Conservation (phyloP, 23 tunicate genomes). For the Corella eumyota region DNA sequence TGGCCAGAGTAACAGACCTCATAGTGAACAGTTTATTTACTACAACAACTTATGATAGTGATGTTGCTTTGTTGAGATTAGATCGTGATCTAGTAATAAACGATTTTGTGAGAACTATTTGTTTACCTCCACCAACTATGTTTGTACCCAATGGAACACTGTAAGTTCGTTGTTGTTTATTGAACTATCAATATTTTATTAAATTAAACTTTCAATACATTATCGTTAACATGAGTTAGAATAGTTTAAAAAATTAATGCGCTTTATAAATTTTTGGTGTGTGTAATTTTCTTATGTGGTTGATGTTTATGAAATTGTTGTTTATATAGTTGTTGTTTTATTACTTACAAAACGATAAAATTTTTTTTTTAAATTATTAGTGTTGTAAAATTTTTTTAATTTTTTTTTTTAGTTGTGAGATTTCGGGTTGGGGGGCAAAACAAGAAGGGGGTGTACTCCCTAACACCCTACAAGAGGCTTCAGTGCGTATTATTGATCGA, state of each 20-base stretch:
- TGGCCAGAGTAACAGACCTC: conserved; percentile 23
- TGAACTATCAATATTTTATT: too few relatives aligned
- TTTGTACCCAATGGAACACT: neutral
- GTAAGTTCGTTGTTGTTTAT: too few relatives aligned
- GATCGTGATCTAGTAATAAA: conserved; percentile 17
- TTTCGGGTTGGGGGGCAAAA: conserved; percentile 78
- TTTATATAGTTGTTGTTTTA: too few relatives aligned
- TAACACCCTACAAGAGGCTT: conserved; percentile 16
- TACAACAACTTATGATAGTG: conserved; percentile 51
- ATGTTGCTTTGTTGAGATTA: conserved; percentile 55
- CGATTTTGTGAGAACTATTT: conserved; percentile 28
- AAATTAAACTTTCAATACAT: too few relatives aligned
- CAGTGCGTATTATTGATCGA: conserved; percentile 30
- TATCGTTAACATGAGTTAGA: too few relatives aligned
- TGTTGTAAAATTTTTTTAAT: too few relatives aligned
- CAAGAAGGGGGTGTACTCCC: conserved; percentile 31
- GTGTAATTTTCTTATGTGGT: too few relatives aligned
- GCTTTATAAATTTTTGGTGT: too few relatives aligned
- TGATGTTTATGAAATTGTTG: too few relatives aligned
- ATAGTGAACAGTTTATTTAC: conserved; percentile 27
- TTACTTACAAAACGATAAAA: too few relatives aligned
- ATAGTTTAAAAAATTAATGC: too few relatives aligned
- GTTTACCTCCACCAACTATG: conserved; percentile 29
- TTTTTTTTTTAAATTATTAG: too few relatives aligned
- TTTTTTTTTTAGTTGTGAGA: conserved; percentile 21